Percentiles rank a stretch among this genome's conserved stretches.
phyloP scores from a whole-genome alignment of 1,140 invertebrate genomes.

The Pinna nobilis region DNA sequence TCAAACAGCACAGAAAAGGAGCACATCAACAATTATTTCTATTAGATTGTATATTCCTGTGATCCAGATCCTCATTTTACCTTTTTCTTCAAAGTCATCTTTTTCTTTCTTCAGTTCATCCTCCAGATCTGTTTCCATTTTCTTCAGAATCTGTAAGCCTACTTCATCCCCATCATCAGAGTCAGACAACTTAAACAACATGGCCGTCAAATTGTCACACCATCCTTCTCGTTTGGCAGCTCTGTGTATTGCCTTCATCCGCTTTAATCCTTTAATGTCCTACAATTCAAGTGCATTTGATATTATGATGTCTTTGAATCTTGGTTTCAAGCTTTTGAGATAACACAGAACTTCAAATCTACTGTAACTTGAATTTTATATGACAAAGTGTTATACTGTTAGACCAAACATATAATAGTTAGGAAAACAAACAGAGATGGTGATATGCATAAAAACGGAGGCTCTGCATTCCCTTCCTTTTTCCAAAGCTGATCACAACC shows the following conservation, averaged over 20 bases:
- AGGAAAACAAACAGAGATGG: background rate
- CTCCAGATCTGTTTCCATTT: constrained; percentile 34
- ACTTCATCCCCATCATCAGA: constrained; percentile 29
- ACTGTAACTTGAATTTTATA: background rate
- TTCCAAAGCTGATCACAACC: too few species aligned
- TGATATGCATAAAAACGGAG: background rate
- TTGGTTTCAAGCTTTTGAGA: background rate
- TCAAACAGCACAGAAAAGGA: background rate
- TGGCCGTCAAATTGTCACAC: constrained; percentile 54
- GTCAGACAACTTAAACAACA: constrained; percentile 50
- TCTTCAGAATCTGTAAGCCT: constrained; percentile 28
- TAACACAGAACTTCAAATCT: background rate
- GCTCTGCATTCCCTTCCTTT: background rate
- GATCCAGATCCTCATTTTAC: constrained; percentile 14
- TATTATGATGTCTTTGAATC: background rate
- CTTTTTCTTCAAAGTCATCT: constrained; percentile 42
- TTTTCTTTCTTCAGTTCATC: constrained; percentile 41
- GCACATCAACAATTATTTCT: background rate
- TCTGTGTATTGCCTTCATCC: constrained; percentile 50
- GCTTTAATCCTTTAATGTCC: constrained; percentile 45
- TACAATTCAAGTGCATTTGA: constrained; percentile 11
- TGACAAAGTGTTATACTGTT: background rate
- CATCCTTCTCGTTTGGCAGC: constrained; percentile 55
- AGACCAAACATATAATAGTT: background rate
- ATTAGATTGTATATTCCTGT: background rate